These are phyloP conservation scores for Peromyscus aztecus DNA, from an alignment of 2,797 vertebrate species.

Conservation along the genomic window DNA sequence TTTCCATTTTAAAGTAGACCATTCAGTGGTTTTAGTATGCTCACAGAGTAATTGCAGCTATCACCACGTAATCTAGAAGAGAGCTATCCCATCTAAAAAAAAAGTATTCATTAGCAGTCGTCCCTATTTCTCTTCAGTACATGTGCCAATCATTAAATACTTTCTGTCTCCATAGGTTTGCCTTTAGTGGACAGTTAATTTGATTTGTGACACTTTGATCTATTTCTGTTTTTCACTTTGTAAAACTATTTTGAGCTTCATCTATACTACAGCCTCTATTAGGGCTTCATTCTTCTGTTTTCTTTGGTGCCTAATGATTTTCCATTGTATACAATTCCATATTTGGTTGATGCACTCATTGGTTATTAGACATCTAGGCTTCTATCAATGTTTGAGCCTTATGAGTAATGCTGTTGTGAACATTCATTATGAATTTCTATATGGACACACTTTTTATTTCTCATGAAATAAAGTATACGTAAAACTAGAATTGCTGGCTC, in stretches of 20 bases:
- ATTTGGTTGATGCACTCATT: slow-evolving; percentile 6
- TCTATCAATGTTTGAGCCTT: not conserved
- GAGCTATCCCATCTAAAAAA: not conserved
- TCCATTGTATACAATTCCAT: not conserved
- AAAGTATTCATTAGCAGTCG: not conserved
- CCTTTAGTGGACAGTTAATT: not conserved
- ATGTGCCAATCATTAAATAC: not conserved
- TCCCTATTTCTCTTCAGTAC: not conserved
- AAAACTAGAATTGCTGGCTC: not conserved
- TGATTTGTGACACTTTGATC: not conserved
- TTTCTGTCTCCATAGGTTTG: slow-evolving; percentile 46
- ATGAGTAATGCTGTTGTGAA: not conserved
- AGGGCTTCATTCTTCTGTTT: not conserved
- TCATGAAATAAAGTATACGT: not conserved
- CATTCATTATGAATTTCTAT: not conserved
- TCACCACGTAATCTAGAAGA: not conserved
- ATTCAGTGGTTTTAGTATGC: not conserved
- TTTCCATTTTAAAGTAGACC: not conserved
- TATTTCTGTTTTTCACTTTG: slow-evolving; percentile 26
- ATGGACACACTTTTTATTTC: slow-evolving; percentile 24
- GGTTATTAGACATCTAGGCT: not conserved
- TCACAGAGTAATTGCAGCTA: not conserved
- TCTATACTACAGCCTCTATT: not conserved
- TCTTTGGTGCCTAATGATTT: slow-evolving; percentile 3
- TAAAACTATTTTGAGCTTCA: not conserved